Conservation (phyloP, 2,888 invertebrate genomes). For the Drosophila paramelanica region DNA sequence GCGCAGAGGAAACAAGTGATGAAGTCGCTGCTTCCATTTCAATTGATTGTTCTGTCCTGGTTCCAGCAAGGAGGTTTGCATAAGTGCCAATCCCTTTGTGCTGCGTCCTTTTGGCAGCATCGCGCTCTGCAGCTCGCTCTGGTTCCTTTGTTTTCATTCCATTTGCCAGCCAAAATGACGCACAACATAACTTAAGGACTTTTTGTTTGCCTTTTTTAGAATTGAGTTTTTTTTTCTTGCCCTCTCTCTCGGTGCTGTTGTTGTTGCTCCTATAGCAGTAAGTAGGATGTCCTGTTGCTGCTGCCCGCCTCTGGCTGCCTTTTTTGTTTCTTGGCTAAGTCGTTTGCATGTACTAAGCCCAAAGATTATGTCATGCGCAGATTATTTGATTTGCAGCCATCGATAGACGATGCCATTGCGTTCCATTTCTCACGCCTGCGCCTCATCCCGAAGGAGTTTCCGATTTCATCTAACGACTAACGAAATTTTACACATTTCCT, state of each 20-base stretch:
- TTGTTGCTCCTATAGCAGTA: slow-evolving; percentile 47
- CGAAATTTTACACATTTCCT: slow-evolving; percentile 71
- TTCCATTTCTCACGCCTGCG: slow-evolving; percentile 77
- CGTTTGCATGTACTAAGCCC: slow-evolving; percentile 69
- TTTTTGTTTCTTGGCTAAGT: slow-evolving; percentile 54
- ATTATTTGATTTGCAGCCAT: slow-evolving; percentile 58
- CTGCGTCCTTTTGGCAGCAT: slow-evolving; percentile 42
- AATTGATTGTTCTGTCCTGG: slow-evolving; percentile 68
- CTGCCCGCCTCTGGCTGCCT: slow-evolving; percentile 40
- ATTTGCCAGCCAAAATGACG: slow-evolving; percentile 73
- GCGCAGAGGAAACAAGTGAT: slow-evolving; percentile 83
- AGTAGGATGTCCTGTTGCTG: slow-evolving; percentile 77
- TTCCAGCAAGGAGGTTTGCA: slow-evolving; percentile 55
- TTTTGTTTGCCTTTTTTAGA: slow-evolving; percentile 83
- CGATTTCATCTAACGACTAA: slow-evolving; percentile 65
- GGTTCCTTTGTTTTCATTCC: slow-evolving; percentile 62
- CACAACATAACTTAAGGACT: slow-evolving; percentile 84
- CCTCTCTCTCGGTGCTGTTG: slow-evolving; percentile 20
- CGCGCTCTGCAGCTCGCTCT: slow-evolving; percentile 28
- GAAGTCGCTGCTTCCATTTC: slow-evolving; percentile 83
- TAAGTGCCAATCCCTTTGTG: slow-evolving; percentile 63
- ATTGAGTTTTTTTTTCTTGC: slow-evolving; percentile 39
- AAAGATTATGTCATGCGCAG: slow-evolving; percentile 74
- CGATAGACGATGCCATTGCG: slow-evolving; percentile 63
- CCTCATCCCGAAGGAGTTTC: slow-evolving; percentile 49